Base-by-base conservation (phyloP, 2,888 invertebrate species). In the Polia nebulosa region DNA sequence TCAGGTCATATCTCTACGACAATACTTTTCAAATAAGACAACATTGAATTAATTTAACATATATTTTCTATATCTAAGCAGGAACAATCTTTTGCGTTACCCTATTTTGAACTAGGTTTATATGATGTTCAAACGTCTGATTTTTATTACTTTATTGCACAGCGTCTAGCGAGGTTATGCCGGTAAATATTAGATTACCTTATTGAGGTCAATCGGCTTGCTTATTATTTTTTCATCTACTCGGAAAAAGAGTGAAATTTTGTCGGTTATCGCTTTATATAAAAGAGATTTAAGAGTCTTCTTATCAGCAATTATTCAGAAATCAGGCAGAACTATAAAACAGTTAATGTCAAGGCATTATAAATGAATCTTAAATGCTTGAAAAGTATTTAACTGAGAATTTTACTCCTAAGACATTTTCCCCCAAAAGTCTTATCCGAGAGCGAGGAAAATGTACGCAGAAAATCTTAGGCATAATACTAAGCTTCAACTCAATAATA, bases 401-500 rank as follows among this genome's bases (percentile, higher is more conserved):
- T 74, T 70, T 41, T 11, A 53, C 32, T 51, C 25, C 25, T 11
- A 13, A 75, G 11, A 67, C 17, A 66, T 56, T 59, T 36, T 29
- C 39, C 20, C 11, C 34, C 25, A 34, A 47, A 71, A 77, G 59
- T 53, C 41, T 59, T 52, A 53, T 39, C 32, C 29, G 3, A 22
- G 20, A 45, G 9, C n/a, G n/a, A 29, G 45, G 71, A 44, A 53
- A 77, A 55, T 76, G 13, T 20, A 49, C 22, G 9, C 5, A 32
- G 41, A 62, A 67, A 66, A 55, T 56, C 53, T 67, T 41, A 62
- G 27, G 27, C 62, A 51, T 51, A 52, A 44, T 51, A 59, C 32
- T 36, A 17, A 76, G 34, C 62, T 47, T 53, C 22, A 61, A 60
- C 72, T 67, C 49, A 55, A 72, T 55, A 66, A 70, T 70, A 81